These are phyloP conservation scores for Rotaria magnacalcarata DNA, from an alignment of 2,888 invertebrate genomes.

Conservation along the genomic window DNA sequence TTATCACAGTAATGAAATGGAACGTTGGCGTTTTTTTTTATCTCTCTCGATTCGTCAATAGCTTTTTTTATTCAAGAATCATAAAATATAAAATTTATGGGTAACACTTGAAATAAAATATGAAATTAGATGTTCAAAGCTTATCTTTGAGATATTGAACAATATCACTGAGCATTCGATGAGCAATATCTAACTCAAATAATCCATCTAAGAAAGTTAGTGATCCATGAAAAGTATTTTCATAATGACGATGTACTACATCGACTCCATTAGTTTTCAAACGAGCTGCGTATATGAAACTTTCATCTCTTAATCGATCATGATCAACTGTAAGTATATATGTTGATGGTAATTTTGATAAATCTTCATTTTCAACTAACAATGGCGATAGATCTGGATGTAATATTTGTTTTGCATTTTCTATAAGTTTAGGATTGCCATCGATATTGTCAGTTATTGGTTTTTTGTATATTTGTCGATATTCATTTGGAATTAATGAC, in stretches of 20 bases:
- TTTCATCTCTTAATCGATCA: conserved; percentile 42
- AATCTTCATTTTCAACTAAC: conserved; percentile 21
- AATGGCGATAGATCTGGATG: conserved; percentile 38
- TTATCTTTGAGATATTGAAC: neutral
- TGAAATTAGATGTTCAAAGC: neutral
- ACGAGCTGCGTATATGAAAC: conserved; percentile 40
- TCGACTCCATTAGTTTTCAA: conserved; percentile 35
- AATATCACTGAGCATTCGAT: conserved; percentile 25
- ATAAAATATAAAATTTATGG: too few relatives aligned
- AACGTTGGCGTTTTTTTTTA: too few relatives aligned
- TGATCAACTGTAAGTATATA: conserved; percentile 35
- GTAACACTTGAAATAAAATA: too few relatives aligned
- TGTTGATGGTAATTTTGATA: conserved; percentile 7
- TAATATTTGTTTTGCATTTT: neutral
- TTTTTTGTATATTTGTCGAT: neutral
- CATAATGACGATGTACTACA: conserved; percentile 42
- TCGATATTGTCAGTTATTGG: neutral
- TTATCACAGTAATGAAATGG: too few relatives aligned
- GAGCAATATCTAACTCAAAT: conserved; percentile 34
- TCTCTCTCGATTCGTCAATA: too few relatives aligned
- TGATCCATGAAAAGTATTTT: conserved; percentile 42
- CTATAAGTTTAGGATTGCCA: neutral
- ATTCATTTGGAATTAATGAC: conserved; percentile 17
- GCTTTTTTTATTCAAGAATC: too few relatives aligned
- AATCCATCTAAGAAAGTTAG: conserved; percentile 38